Percentiles rank a stretch among this genome's conserved stretches.
phyloP scores from a whole-genome alignment of 2,888 invertebrate genomes.

The Pachymerium ferrugineum region DNA sequence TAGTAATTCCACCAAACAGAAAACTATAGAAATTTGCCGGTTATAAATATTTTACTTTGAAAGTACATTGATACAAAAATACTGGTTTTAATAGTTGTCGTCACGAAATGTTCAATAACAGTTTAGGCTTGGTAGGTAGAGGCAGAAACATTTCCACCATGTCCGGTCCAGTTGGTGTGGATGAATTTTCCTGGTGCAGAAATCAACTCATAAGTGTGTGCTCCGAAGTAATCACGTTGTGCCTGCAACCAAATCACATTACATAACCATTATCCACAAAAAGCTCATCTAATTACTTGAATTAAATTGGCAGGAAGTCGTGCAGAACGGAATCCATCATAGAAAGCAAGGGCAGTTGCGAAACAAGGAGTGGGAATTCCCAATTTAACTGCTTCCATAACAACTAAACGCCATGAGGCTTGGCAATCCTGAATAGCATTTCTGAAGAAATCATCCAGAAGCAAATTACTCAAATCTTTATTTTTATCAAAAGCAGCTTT shows the following conservation, averaged over 20 bases:
- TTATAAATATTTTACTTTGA: no score
- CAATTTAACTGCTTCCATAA: slow-evolving; percentile 57
- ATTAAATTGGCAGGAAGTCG: slow-evolving; percentile 89
- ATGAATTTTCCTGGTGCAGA: slow-evolving; percentile 78
- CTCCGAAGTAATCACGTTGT: slow-evolving; percentile 97
- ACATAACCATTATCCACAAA: neutral
- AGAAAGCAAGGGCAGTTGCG: slow-evolving; percentile 90
- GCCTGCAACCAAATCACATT: slow-evolving; percentile 56
- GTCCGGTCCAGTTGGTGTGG: slow-evolving; percentile 99
- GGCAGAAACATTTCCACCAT: slow-evolving; percentile 92
- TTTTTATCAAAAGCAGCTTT: slow-evolving; percentile 89
- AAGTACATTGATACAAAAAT: no score
- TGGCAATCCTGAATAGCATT: slow-evolving; percentile 75
- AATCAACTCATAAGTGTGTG: slow-evolving; percentile 93
- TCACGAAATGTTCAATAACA: neutral
- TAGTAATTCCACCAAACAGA: no score
- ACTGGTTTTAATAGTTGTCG: no score
- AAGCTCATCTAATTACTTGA: slow-evolving; percentile 58
- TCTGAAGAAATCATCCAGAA: slow-evolving; percentile 89
- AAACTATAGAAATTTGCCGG: no score
- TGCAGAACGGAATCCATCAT: slow-evolving; percentile 86
- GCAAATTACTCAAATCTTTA: slow-evolving; percentile 73
- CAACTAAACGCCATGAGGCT: slow-evolving; percentile 76
- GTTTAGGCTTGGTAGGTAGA: slow-evolving; percentile 74
- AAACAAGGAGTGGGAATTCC: slow-evolving; percentile 95